Evolutionary conservation across 2,888 invertebrate genomes (phyloP), one percentile per base, ranked within the genome.

Genomic region (Eudemis profundana): DNA sequence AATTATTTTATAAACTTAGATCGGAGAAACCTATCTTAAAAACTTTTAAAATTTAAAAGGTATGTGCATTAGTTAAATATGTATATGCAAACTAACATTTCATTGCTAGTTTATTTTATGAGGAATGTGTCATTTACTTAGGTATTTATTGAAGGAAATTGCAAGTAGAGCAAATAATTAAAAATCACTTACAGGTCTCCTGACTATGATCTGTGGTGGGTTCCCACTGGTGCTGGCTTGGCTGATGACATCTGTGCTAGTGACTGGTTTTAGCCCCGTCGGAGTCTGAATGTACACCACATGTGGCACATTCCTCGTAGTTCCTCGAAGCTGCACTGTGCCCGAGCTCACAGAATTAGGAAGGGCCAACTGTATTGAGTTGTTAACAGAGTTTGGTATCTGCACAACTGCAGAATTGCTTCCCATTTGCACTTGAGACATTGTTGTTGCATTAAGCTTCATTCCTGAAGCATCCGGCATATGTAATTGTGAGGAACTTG

Each of bases 221-320:
- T 90, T 92, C 47, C 90, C 90, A 78, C 89, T 91, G 19, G 90
- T 88, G 75, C 89, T 90, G 69, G 89, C 89, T 78, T 91, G 91
- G 68, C 85, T 90, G 70, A 90, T 90, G 38, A 92, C 87, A 42
- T 93, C 92, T 2, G 90, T 86, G 68, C 89, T 90, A 3, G 89
- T 83, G 47, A 92, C 89, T 4, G 91, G 87, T 71, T 92, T 92
- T 71, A 93, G 74, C 27, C 93, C 93, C 14, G 90, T 86, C 0
- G 93, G 92, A 21, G 93, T 93, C 78, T 94, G 94, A 62, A 94
- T 93, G 74, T 94, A 94, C 40, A 94, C 93, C 70, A 94, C 87
- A 72, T 93, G 94, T n/a, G 94, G 86, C 70, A 93, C 84, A 44
- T 90, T 79, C 63, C 92, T 80, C 0, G 82, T 76, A 0, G 85